phyloP scores from a whole-genome alignment of 2,797 vertebrate genomes.

The Xiphorhynchus erythropygius region DNA sequence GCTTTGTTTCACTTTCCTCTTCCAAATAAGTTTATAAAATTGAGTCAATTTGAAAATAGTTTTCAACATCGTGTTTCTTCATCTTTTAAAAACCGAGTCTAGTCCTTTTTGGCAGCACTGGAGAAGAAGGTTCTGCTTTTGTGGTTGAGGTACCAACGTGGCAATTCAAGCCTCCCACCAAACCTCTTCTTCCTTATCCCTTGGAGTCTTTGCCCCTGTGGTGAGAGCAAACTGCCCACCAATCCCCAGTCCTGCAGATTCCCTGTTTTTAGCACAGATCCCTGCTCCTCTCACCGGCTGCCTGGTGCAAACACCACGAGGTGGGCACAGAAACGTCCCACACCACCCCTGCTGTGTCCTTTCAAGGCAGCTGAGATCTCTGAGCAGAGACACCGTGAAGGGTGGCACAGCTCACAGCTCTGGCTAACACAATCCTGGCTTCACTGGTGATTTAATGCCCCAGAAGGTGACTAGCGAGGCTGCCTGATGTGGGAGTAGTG shows the following conservation, averaged over 20 bases:
- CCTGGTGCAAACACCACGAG: background rate
- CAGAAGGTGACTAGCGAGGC: background rate
- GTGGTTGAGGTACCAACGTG: background rate
- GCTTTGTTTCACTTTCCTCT: slow-evolving; percentile 27
- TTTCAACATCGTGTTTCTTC: background rate
- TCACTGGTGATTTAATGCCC: background rate
- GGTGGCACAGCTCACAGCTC: background rate
- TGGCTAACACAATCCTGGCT: background rate
- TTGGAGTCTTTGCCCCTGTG: background rate
- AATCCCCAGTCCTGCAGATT: background rate
- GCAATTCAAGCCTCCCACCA: background rate
- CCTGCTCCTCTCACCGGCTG: background rate
- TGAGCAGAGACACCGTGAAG: background rate
- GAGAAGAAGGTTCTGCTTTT: background rate
- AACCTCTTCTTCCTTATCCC: background rate
- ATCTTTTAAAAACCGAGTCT: background rate
- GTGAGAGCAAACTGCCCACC: background rate
- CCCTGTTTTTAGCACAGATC: background rate
- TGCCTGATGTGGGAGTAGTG: background rate
- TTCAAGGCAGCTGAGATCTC: background rate
- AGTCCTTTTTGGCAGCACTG: background rate
- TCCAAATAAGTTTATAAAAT: background rate
- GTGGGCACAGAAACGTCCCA: background rate
- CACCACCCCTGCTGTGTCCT: background rate
- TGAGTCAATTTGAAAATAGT: background rate